Conservation (phyloP, 2,888 invertebrate species). For the Tipula helvola region DNA sequence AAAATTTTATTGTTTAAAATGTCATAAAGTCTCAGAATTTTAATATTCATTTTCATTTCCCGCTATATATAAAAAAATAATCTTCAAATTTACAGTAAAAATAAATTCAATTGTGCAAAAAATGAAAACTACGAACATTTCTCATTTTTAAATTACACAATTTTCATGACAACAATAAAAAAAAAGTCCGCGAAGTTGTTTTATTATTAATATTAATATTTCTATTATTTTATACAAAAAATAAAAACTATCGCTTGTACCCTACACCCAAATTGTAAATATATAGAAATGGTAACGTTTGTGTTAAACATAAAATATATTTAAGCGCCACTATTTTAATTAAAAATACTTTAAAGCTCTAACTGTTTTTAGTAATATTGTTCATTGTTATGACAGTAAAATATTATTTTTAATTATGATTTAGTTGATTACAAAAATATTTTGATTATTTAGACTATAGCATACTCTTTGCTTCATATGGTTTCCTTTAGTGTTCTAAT, state of each 20-base stretch:
- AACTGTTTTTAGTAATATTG: background rate
- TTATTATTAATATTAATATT: background rate
- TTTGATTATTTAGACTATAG: too few relatives aligned
- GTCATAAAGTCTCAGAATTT: background rate
- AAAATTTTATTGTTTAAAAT: background rate
- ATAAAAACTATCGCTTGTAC: background rate
- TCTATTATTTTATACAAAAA: background rate
- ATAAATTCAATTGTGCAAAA: constrained; percentile 6
- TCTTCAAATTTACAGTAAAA: constrained; percentile 12
- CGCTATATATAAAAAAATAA: constrained; percentile 11
- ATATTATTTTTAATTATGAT: background rate
- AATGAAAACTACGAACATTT: constrained; percentile 14
- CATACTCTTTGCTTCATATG: too few relatives aligned
- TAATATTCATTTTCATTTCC: constrained; percentile 7
- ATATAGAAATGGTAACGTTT: background rate
- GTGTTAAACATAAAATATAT: background rate
- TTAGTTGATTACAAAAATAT: background rate
- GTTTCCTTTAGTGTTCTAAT: too few relatives aligned
- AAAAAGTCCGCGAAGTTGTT: background rate
- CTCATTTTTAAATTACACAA: constrained; percentile 13
- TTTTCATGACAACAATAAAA: constrained; percentile 12
- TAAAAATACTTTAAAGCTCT: background rate
- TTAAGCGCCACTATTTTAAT: background rate
- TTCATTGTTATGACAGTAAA: too few relatives aligned
- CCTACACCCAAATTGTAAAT: background rate